phyloP scores from a whole-genome alignment of 2,797 vertebrate genomes.

The Sternotherus odoratus region DNA sequence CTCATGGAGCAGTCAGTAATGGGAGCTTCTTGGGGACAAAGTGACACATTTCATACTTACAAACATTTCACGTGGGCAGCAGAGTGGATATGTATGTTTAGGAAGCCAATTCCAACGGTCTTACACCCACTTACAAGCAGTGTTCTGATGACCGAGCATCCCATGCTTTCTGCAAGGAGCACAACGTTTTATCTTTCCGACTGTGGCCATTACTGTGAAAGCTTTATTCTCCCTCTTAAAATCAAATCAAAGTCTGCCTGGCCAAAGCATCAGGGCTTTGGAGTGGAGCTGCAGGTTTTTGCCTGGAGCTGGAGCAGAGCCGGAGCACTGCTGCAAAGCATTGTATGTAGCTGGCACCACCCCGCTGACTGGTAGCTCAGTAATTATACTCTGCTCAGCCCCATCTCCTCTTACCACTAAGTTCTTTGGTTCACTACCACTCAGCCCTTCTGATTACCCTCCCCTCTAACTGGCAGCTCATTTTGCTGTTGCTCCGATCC shows the following conservation, averaged over 20 bases:
- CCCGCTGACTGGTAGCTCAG: background rate
- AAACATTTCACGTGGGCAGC: background rate
- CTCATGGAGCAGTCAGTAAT: background rate
- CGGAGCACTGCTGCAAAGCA: no score
- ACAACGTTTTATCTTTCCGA: background rate
- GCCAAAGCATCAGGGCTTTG: background rate
- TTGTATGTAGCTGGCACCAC: no score
- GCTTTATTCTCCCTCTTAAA: background rate
- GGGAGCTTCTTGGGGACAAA: background rate
- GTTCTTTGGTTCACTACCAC: background rate
- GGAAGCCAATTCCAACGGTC: fast-evolving
- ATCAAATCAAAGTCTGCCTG: background rate
- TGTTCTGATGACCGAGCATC: background rate
- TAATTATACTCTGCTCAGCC: background rate
- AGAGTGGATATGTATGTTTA: fast-evolving
- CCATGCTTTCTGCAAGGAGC: background rate
- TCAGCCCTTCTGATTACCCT: background rate
- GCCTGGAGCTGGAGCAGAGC: no score
- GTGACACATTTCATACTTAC: fast-evolving
- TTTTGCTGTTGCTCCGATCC: background rate
- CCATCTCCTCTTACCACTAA: background rate
- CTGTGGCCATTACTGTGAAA: background rate
- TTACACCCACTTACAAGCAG: fast-evolving
- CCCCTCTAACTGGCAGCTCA: background rate
- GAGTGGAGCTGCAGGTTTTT: no score